Evolutionary conservation across 2,113 vertebrate genomes (phyloP), one percentile per base, ranked within the genome.

Genomic region (Aix galericulata): DNA sequence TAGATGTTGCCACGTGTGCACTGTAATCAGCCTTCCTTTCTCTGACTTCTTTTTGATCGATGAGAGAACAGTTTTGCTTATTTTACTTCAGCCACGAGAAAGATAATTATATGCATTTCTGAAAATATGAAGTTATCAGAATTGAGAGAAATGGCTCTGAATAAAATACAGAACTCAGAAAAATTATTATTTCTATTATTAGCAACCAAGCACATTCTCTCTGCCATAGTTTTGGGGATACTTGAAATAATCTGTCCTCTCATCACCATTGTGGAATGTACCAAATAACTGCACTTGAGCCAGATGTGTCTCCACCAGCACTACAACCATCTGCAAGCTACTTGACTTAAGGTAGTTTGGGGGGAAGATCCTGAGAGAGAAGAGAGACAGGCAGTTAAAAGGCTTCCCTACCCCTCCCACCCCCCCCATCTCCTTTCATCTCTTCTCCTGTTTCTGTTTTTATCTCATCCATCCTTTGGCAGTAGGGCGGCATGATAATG

Each of bases 141-240:
- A 83, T 74, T 18, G 46, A 84, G 44, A 73, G 17, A 86, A 92
- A 79, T 62, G 29, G 11, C 50, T 94, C 66, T 8, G 32, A 80
- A 93, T 77, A 86, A 93, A 89, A 82, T 27, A 58, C 13, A 72
- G 77, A 56, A 63, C 59, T 59, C 56, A 53, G 81, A 75, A 82
- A 94, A 91, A 62, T 0, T 12, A 74, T 86, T 86, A 55, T 80
- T 89, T 95, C 92, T 94, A 50, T 79, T 95, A 84, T 91, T 89
- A 94, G 34, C 44, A 91, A 48, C 31, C 77, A 80, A 27, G 38
- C 32, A 58, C 20, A n/a, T 72, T 82, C 31, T 36, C 36, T 68
- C 31, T 83, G 48, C 71, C 34, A 8, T 55, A 77, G 74, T 67
- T 93, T 40, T 66, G 42, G 46, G 78, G 73, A 68, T n/a, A 53